These are phyloP conservation scores for Cladorhizidae sp. DNA, from an alignment of 37 sponge, comb jelly and placozoan species.

Conservation along the genomic window DNA sequence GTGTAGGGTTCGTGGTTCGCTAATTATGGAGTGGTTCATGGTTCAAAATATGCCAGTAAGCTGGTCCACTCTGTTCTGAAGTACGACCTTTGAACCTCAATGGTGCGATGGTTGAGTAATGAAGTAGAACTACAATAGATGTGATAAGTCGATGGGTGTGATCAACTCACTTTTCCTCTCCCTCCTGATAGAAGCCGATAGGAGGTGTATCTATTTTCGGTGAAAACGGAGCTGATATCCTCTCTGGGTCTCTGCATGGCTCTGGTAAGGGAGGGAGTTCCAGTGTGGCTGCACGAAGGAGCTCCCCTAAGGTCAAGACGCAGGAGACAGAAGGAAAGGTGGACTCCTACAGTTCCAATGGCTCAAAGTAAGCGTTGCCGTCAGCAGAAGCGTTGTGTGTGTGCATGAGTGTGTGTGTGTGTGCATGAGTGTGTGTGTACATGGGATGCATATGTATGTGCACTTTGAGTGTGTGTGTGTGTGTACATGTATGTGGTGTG, in stretches of 20 bases:
- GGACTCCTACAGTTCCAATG: background rate
- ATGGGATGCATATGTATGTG: background rate
- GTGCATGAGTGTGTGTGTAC: background rate
- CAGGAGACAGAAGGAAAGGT: conserved; percentile 32
- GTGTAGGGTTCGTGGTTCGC: no score
- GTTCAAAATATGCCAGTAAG: no score
- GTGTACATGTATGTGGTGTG: no score
- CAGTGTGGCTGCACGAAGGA: conserved; percentile 5
- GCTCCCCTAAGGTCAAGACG: conserved; percentile 44
- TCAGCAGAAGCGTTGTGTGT: background rate
- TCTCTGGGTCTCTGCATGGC: conserved; percentile 16
- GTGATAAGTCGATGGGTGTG: no score
- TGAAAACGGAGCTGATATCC: background rate
- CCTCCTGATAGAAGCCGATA: conserved; percentile 54
- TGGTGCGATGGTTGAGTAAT: no score
- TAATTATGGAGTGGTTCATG: no score
- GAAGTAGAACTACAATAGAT: no score
- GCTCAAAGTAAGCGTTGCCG: background rate
- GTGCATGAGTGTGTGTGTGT: background rate
- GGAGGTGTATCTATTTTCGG: conserved; percentile 86
- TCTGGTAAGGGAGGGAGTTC: background rate
- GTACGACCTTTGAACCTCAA: no score
- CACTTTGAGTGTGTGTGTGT: background rate
- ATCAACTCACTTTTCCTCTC: no score
- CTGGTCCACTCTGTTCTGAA: no score